Evolutionary conservation across 2,797 vertebrate genomes (phyloP).

Genomic region (Trachops cirrhosus): DNA sequence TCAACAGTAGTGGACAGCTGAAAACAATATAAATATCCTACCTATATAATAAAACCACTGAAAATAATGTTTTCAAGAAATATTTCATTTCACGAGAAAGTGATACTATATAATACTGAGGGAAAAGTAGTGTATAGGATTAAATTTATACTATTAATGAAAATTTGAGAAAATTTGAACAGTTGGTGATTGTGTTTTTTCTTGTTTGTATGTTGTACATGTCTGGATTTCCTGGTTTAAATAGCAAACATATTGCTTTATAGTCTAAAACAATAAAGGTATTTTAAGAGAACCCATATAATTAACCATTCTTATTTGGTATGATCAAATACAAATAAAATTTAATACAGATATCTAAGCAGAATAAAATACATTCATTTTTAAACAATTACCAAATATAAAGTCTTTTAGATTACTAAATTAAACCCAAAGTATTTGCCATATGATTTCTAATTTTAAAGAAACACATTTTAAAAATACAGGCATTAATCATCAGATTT

Average conservation of each 20-base stretch:
- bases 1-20: not conserved
- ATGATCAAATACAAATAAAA: not conserved
- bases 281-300: not conserved
- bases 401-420: not conserved
- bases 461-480: not conserved
- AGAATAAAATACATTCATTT: not conserved
- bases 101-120: not conserved
- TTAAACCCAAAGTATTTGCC: not conserved
- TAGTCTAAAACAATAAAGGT: not conserved
- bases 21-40: not conserved
- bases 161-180: not conserved
- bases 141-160: not conserved
- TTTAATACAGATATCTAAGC: not conserved
- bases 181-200: not conserved
- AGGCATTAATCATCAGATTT: not conserved
- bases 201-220: not conserved
- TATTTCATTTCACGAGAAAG: not conserved
- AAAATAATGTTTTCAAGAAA: conserved; percentile 12
- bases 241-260: not conserved
- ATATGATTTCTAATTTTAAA: not conserved
- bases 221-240: not conserved
- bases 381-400: not conserved
- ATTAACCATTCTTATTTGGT: not conserved
- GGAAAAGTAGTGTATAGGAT: not conserved
- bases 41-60: not conserved